Evolutionary conservation across 2,113 vertebrate genomes (phyloP).

Genomic region (Chiloscyllium plagiosum): DNA sequence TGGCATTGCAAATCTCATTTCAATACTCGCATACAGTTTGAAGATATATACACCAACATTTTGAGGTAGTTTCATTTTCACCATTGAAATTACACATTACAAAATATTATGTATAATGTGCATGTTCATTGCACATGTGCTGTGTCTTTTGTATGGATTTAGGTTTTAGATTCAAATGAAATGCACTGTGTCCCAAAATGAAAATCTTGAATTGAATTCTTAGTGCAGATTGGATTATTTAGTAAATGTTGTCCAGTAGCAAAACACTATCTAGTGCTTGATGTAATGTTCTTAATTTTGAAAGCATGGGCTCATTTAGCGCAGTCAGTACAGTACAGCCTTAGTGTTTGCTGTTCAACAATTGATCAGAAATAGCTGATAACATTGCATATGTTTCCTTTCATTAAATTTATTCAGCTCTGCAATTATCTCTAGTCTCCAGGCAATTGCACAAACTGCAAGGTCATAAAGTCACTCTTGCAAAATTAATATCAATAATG

Average conservation of each 20-base stretch:
- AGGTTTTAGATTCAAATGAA: too few relatives aligned
- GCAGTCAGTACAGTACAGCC: too few relatives aligned
- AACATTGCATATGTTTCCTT: background rate
- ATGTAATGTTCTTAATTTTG: too few relatives aligned
- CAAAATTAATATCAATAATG: background rate
- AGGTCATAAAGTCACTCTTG: background rate
- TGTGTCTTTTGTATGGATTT: too few relatives aligned
- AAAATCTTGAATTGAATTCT: too few relatives aligned
- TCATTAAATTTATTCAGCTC: background rate
- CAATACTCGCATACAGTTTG: background rate
- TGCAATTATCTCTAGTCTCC: background rate
- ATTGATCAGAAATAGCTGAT: background rate
- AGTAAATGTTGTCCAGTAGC: too few relatives aligned
- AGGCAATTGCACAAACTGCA: background rate
- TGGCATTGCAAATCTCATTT: background rate
- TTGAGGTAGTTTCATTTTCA: background rate
- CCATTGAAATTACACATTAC: background rate
- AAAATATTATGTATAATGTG: background rate
- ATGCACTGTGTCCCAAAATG: too few relatives aligned
- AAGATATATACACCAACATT: background rate
- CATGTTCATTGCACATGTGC: background rate
- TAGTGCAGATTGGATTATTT: too few relatives aligned
- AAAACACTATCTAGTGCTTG: too few relatives aligned
- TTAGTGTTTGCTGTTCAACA: background rate
- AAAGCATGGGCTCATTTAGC: too few relatives aligned